Evolutionary conservation across 2,888 invertebrate species (phyloP).

Genomic region (Lacanobia oleracea): DNA sequence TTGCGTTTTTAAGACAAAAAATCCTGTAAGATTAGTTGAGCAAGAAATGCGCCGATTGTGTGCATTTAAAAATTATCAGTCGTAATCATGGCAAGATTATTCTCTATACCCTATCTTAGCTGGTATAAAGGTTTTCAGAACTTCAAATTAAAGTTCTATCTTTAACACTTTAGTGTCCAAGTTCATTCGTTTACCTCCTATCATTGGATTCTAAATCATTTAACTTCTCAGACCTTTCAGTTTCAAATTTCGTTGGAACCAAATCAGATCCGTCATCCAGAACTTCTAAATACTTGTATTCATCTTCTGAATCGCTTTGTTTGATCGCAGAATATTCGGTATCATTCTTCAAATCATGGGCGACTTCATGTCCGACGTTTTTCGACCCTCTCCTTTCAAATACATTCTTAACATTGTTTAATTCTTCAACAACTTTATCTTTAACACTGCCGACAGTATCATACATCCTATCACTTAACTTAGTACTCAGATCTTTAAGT

Average conservation of each 20-base stretch:
- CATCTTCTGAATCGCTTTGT: constrained; percentile 82
- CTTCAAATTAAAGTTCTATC: constrained; percentile 9
- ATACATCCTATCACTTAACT: constrained; percentile 80
- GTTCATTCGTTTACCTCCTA: constrained; percentile 21
- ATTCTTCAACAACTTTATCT: constrained; percentile 73
- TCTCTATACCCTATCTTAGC: constrained; percentile 32
- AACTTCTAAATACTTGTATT: constrained; percentile 84
- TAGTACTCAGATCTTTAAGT: constrained; percentile 78
- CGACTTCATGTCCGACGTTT: constrained; percentile 69
- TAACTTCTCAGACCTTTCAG: constrained; percentile 64
- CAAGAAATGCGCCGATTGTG: constrained; percentile 1
- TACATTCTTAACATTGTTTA: constrained; percentile 75
- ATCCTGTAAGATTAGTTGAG: background rate
- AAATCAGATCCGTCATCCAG: constrained; percentile 84
- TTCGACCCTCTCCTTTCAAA: constrained; percentile 77
- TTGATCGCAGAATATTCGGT: constrained; percentile 73
- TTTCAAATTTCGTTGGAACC: constrained; percentile 55
- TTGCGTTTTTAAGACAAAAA: background rate
- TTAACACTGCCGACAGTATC: constrained; percentile 81
- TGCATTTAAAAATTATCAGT: constrained; percentile 53
- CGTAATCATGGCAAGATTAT: constrained; percentile 54
- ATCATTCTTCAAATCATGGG: constrained; percentile 71
- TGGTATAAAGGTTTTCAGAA: constrained; percentile 12
- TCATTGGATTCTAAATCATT: constrained; percentile 67
- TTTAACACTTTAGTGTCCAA: background rate